A percentile compares a stretch with the other conserved stretches of the same genome.
Evolutionary conservation across 2,888 invertebrate genomes (phyloP).

Genomic region (Abscondita cerata): DNA sequence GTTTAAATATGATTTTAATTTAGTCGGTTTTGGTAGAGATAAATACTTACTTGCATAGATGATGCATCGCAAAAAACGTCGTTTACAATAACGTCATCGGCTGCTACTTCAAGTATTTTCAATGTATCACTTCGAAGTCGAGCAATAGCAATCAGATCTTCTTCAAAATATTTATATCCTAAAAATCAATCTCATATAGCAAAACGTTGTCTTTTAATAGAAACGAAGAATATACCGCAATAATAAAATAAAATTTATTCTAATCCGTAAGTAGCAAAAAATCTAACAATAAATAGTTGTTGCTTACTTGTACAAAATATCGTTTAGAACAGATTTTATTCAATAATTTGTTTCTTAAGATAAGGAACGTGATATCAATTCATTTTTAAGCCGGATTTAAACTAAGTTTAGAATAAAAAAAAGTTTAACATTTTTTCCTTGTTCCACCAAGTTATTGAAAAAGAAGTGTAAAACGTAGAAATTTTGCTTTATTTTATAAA

Average conservation of each 20-base stretch:
- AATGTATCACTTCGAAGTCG: constrained; percentile 65
- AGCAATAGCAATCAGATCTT: constrained; percentile 70
- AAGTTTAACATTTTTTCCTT: too few species aligned
- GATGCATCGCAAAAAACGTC: constrained; percentile 36
- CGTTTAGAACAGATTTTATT: neutral
- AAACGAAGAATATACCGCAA: neutral
- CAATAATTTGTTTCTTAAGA: neutral
- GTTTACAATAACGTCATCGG: constrained; percentile 57
- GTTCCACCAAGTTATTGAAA: too few species aligned
- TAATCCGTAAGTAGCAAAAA: too few species aligned
- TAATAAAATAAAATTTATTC: neutral
- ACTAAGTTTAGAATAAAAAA: too few species aligned
- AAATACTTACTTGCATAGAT: constrained; percentile 37
- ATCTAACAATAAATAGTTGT: neutral
- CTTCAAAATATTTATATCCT: constrained; percentile 68
- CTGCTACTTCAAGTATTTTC: constrained; percentile 65
- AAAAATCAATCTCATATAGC: constrained; percentile 33
- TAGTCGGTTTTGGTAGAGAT: too few species aligned
- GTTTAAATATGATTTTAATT: too few species aligned
- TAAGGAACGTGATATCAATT: too few species aligned
- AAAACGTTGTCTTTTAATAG: neutral
- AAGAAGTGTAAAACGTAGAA: too few species aligned
- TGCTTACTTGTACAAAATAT: neutral
- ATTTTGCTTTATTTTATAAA: too few species aligned
- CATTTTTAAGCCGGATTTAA: too few species aligned